These are phyloP conservation scores for Rhinogobius similis DNA, from an alignment of 2,113 vertebrate species.

Conservation along the genomic window DNA sequence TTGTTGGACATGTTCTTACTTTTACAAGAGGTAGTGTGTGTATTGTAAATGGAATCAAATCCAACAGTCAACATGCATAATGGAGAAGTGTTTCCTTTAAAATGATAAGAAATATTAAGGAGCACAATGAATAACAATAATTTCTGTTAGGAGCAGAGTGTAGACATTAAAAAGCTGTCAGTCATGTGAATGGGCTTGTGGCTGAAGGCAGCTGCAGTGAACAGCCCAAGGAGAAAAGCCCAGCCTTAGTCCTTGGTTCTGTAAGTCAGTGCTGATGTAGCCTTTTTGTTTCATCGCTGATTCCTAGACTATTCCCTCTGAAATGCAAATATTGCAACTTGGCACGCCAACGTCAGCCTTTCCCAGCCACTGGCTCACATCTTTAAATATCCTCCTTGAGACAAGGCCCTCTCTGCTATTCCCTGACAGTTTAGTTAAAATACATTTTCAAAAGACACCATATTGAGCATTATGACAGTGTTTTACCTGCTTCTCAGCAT, in stretches of 20 bases:
- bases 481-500: not conserved
- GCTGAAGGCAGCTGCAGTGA: slow-evolving; percentile 37
- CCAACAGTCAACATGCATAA: not conserved
- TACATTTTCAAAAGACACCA: slow-evolving; percentile 36
- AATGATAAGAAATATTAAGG: slow-evolving; percentile 20
- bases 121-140: slow-evolving; percentile 29
- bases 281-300: slow-evolving; percentile 66
- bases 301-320: slow-evolving; percentile 67
- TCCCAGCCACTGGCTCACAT: slow-evolving; percentile 48
- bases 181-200: slow-evolving; percentile 44
- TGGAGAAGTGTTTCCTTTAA: not conserved
- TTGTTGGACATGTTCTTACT: not conserved
- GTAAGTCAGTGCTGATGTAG: slow-evolving; percentile 69
- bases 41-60: not conserved
- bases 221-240: slow-evolving; percentile 27
- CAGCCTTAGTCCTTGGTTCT: slow-evolving; percentile 64
- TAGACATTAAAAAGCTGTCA: slow-evolving; percentile 27
- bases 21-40: not conserved
- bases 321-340: slow-evolving; percentile 74
- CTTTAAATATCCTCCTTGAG: slow-evolving; percentile 50
- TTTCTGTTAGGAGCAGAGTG: slow-evolving; percentile 20
- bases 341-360: slow-evolving; percentile 54
- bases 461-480: slow-evolving; percentile 31
- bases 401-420: slow-evolving; percentile 19
- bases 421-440: slow-evolving; percentile 19